Conservation (phyloP, 2,888 invertebrate species). For the Parelbella ahira region DNA sequence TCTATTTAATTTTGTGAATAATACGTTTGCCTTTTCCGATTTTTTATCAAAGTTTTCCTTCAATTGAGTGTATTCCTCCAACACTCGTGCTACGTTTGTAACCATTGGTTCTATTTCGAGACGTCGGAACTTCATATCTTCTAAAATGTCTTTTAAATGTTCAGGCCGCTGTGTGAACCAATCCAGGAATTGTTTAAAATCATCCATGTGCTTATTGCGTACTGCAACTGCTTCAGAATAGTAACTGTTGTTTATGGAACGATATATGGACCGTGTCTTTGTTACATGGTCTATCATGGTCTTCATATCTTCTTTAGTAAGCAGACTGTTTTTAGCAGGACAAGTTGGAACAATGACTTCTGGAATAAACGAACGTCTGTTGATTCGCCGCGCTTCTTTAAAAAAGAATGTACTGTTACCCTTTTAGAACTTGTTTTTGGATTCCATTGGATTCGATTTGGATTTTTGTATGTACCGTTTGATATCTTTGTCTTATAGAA, state of each 20-base stretch:
- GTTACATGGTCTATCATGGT: conserved; percentile 36
- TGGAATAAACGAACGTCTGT: no score
- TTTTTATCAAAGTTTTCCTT: conserved; percentile 28
- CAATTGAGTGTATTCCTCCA: conserved; percentile 30
- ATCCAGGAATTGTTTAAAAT: conserved; percentile 32
- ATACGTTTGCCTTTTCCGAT: conserved; percentile 11
- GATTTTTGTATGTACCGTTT: no score
- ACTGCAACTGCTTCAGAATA: conserved; percentile 28
- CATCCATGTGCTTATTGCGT: conserved; percentile 29
- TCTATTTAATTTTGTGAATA: conserved; percentile 22
- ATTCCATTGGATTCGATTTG: no score
- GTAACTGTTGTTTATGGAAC: conserved; percentile 31
- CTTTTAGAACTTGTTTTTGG: no score
- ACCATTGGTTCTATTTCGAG: conserved; percentile 33
- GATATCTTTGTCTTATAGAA: no score
- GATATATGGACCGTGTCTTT: conserved; percentile 28
- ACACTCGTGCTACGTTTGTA: conserved; percentile 22
- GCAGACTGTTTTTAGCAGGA: conserved; percentile 32
- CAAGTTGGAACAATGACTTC: no score
- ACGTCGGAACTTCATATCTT: conserved; percentile 34
- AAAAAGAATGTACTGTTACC: no score
- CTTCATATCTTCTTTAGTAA: conserved; percentile 37
- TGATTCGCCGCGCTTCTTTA: no score
- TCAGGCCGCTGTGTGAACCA: conserved; percentile 36
- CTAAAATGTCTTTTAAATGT: conserved; percentile 44